These are phyloP conservation scores for Aurelia aurita DNA, from an alignment of 30 jellyfish, hydroid and myxozoan genomes.

Conservation along the genomic window DNA sequence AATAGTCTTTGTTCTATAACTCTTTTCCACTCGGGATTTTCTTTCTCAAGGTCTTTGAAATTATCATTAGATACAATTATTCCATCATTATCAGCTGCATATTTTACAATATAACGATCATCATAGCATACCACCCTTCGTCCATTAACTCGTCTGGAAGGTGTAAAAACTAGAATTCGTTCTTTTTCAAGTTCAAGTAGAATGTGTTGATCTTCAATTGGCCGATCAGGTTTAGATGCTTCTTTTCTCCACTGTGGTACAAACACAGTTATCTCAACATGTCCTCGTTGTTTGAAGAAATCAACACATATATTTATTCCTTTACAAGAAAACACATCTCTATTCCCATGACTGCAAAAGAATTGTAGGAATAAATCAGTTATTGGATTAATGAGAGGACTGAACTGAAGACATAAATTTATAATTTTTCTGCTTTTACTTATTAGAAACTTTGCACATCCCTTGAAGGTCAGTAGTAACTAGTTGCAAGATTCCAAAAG, in stretches of 20 bases:
- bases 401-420: no score
- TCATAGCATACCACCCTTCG: conserved; percentile 92
- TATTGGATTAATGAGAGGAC: no score
- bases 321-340: conserved; percentile 83
- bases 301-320: conserved; percentile 85
- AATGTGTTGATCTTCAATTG: conserved; percentile 82
- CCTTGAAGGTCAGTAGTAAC: no score
- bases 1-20: conserved; percentile 77
- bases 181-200: conserved; percentile 74
- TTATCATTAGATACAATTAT: conserved; percentile 90
- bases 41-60: conserved; percentile 84
- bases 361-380: no score
- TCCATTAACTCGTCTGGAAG: conserved; percentile 90
- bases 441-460: no score
- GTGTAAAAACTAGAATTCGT: conserved; percentile 81
- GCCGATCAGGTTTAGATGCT: conserved; percentile 85
- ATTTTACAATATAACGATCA: conserved; percentile 83
- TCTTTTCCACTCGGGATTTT: conserved; percentile 82
- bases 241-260: conserved; percentile 97
- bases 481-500: no score
- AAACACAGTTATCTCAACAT: conserved; percentile 75
- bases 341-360: conserved; percentile 88
- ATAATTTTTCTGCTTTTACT: no score
- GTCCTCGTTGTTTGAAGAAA: conserved; percentile 91
- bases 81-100: conserved; percentile 90